phyloP scores from a whole-genome alignment of 2,888 invertebrate species.

The Geotrupes spiniger region DNA sequence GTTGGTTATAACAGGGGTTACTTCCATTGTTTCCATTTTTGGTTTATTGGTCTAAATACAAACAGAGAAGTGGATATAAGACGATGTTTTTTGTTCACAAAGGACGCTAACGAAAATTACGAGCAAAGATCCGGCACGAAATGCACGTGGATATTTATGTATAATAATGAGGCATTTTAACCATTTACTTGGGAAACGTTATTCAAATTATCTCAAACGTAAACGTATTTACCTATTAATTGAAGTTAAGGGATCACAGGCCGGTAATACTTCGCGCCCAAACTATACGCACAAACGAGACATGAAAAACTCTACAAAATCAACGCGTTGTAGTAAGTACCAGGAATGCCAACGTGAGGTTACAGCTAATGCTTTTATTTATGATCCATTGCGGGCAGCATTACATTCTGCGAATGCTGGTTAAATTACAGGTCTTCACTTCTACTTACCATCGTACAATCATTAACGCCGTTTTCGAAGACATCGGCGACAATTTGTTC shows the following conservation, averaged over 20 bases:
- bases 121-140: slow-evolving; percentile 1
- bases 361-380: no score
- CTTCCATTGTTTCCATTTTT: slow-evolving; percentile 56
- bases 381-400: background rate
- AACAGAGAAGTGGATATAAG: slow-evolving; percentile 14
- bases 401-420: slow-evolving; percentile 1
- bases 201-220: no score
- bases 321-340: background rate
- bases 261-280: background rate
- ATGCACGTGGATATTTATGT: slow-evolving; percentile 18
- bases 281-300: slow-evolving; percentile 8
- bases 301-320: slow-evolving; percentile 1
- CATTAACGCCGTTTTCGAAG: slow-evolving; percentile 31
- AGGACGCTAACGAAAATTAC: slow-evolving; percentile 2
- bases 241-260: no score
- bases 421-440: background rate
- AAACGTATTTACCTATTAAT: no score
- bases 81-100: no score
- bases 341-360: no score
- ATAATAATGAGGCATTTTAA: background rate
- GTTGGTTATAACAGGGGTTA: slow-evolving; percentile 41
- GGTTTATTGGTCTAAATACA: slow-evolving; percentile 15
- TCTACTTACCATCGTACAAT: slow-evolving; percentile 29
- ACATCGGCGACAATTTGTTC: slow-evolving; percentile 28
- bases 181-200: background rate